A percentile compares a stretch with the other conserved stretches of the same genome.
Conservation (phyloP, 2,113 vertebrate species). For the Cyprinodon variegatus region DNA sequence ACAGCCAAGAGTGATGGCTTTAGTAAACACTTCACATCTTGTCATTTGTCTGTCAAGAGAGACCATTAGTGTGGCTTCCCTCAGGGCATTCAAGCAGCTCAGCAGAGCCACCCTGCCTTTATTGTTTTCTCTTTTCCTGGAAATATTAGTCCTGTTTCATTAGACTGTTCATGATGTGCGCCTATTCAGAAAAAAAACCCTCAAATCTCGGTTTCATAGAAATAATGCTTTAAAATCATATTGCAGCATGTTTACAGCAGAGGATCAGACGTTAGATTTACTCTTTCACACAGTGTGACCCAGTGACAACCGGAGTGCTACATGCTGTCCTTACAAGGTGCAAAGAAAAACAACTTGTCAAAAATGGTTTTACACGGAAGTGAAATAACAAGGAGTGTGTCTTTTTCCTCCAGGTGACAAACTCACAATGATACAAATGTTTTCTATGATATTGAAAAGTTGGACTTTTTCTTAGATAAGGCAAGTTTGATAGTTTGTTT, state of each 20-base stretch:
- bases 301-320: neutral
- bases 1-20: conserved; percentile 15
- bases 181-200: neutral
- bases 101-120: neutral
- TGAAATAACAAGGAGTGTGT: neutral
- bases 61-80: conserved; percentile 28
- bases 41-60: conserved; percentile 9
- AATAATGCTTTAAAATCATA: neutral
- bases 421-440: no score
- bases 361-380: neutral
- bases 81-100: conserved; percentile 6
- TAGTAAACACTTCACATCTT: neutral
- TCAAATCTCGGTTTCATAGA: neutral
- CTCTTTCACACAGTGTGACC: neutral
- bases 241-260: neutral
- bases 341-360: neutral
- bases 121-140: neutral
- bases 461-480: no score
- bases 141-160: neutral
- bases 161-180: neutral
- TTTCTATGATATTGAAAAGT: neutral
- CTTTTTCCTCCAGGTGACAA: no score
- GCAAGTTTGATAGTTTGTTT: no score
- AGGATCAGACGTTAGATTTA: neutral
- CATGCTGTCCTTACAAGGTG: neutral